These are phyloP conservation scores for Paracanthobrama guichenoti DNA, from an alignment of 2,113 vertebrate species.

Conservation along the genomic window DNA sequence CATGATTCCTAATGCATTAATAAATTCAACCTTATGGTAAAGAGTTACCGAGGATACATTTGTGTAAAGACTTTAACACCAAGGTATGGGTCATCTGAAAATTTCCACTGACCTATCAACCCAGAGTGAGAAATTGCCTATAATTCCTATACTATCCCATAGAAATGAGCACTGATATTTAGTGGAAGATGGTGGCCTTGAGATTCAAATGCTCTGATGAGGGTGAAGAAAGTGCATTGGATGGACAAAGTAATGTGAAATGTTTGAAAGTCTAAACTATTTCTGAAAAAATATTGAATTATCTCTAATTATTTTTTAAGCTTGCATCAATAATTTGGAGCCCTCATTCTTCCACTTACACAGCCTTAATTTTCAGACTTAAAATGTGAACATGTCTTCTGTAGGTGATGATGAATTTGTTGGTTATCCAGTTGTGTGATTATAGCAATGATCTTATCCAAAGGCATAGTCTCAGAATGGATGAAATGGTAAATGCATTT, in stretches of 20 bases:
- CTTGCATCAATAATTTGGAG: background rate
- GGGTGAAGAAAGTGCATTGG: slow-evolving; percentile 12
- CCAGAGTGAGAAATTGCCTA: background rate
- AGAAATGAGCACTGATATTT: background rate
- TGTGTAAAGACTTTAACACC: background rate
- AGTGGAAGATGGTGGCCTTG: slow-evolving; percentile 12
- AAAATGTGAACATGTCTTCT: background rate
- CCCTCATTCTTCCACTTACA: background rate
- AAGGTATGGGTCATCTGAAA: background rate
- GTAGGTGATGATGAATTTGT: slow-evolving; percentile 4
- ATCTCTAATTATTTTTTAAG: background rate
- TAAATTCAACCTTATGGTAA: background rate
- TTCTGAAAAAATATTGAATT: background rate
- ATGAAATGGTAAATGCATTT: background rate
- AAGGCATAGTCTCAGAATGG: background rate
- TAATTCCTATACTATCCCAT: background rate
- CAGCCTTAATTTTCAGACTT: background rate
- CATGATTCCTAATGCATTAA: background rate
- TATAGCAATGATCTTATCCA: background rate
- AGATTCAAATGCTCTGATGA: background rate
- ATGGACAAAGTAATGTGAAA: slow-evolving; percentile 22
- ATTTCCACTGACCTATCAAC: background rate
- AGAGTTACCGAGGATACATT: background rate
- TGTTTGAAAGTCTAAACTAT: background rate
- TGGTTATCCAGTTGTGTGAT: background rate